Evolutionary conservation across 2,113 vertebrate species (phyloP), one percentile per base, ranked within the genome.

Genomic region (Calidris pugnax): DNA sequence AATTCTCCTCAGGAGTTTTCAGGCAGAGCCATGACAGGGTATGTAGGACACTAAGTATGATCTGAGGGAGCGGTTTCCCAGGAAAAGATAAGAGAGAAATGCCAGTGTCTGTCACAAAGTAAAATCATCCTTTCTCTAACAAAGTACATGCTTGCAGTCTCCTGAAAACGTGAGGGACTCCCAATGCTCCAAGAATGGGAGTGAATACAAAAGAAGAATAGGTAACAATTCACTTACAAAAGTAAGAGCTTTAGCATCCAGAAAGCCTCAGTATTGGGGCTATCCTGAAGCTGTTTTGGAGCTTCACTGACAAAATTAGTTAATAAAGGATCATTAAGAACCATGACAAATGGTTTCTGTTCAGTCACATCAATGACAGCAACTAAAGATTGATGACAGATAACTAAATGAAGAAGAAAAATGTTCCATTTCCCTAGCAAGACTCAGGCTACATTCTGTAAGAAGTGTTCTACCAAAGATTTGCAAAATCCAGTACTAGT

Each of bases 201-300:
- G 32, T 14, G 51, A 79, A 75, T 22, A 68, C 14, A 55, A 55
- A 68, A 75, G 43, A 67, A 33, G 33, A 73, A n/a, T 5, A 63
- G 41, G 32, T 55, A 84, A 55, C 14, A 67, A 67, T 62, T 72
- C 37, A 55, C n/a, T 59, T 57, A 20, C 4, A n/a, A n/a, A n/a
- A n/a, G 6, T 30, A 64, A 69, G 77, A 80, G 39, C 16, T 90
- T 68, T n/a, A 74, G 3, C 45, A 56, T 22, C 6, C 45, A 21
- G 45, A 20, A 47, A 47, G 4, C 10, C 9, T 57, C 55, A 27
- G 28, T 69, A 60, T 12, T 57, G 14, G 26, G 27, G 37, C 45
- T 93, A n/a, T 47, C 53, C 9, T 20, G 12, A 91, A 95, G 64
- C 21, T 87, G 62, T 78, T 93, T 62, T 76, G 87, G 55, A 93